These are phyloP conservation scores for Eleutherodactylus coqui DNA, from an alignment of 2,797 vertebrate genomes.

Conservation along the genomic window DNA sequence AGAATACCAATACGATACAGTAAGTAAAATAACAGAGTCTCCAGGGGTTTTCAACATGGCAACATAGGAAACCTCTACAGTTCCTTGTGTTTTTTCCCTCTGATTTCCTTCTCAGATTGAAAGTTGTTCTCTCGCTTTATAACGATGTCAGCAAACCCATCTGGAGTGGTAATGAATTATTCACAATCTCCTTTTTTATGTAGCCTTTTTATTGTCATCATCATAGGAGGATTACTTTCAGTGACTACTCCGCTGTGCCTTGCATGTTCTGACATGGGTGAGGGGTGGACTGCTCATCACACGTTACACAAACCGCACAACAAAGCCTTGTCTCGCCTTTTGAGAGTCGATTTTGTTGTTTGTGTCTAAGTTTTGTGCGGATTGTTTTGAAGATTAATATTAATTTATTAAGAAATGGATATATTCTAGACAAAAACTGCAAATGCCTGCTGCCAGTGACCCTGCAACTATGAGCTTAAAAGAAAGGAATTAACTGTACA, in stretches of 20 bases:
- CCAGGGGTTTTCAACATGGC: conserved; percentile 37
- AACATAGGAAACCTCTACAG: conserved; percentile 57
- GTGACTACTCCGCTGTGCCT: conserved; percentile 57
- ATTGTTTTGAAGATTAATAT: conserved; percentile 46
- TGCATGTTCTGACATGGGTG: conserved; percentile 61
- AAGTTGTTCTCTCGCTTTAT: conserved; percentile 64
- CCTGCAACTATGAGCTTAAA: neutral
- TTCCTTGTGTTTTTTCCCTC: conserved; percentile 54
- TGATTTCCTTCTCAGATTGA: conserved; percentile 61
- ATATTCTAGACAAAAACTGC: conserved; percentile 7
- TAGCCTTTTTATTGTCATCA: conserved; percentile 64
- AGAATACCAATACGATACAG: conserved; percentile 39
- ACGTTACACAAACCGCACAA: conserved; percentile 58
- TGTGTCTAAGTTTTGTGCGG: conserved; percentile 35
- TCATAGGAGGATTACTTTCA: conserved; percentile 64
- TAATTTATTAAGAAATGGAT: conserved; percentile 23
- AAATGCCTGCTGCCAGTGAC: conserved; percentile 1
- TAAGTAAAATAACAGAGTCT: conserved; percentile 33
- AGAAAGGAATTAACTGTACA: neutral
- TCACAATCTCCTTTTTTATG: conserved; percentile 60
- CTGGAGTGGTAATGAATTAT: conserved; percentile 64
- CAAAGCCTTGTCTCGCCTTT: conserved; percentile 55
- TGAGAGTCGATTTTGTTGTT: conserved; percentile 51
- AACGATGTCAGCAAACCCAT: conserved; percentile 64
- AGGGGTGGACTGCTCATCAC: conserved; percentile 57